These are phyloP conservation scores for Dasypus novemcinctus DNA, from an alignment of 2,113 vertebrate genomes.

Conservation along the genomic window DNA sequence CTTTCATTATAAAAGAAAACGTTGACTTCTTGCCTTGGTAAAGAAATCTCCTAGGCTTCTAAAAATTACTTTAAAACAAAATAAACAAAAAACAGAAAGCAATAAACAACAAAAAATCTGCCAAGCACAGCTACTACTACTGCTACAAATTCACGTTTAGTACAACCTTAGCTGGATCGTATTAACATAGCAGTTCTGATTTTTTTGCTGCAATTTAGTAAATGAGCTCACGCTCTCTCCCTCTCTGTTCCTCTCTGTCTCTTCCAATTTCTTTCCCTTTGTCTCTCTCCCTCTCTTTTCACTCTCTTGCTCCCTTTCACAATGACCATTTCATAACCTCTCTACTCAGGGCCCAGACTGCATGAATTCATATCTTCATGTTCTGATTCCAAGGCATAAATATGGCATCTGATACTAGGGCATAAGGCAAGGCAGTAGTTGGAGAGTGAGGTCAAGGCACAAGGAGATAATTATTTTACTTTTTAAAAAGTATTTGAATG, in stretches of 20 bases:
- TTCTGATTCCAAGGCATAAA: background rate
- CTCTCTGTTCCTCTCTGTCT: background rate
- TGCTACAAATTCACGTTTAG: background rate
- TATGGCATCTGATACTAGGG: background rate
- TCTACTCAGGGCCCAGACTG: background rate
- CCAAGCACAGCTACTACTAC: background rate
- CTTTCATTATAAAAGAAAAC: background rate
- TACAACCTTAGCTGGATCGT: background rate
- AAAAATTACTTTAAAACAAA: background rate
- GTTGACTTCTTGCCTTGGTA: background rate
- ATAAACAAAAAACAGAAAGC: background rate
- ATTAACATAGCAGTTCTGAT: background rate
- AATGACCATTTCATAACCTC: background rate
- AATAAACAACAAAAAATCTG: background rate
- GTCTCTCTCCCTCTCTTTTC: background rate
- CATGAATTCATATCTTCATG: background rate
- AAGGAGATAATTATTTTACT: background rate
- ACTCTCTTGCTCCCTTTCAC: background rate
- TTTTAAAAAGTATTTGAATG: background rate
- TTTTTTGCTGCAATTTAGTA: background rate
- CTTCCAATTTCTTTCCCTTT: background rate
- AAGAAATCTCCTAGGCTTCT: background rate
- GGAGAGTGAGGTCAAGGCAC: background rate
- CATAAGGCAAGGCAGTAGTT: background rate
- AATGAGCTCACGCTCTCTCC: background rate